Conservation (phyloP, 2,888 invertebrate genomes). For the Opisthograptis luteolata region DNA sequence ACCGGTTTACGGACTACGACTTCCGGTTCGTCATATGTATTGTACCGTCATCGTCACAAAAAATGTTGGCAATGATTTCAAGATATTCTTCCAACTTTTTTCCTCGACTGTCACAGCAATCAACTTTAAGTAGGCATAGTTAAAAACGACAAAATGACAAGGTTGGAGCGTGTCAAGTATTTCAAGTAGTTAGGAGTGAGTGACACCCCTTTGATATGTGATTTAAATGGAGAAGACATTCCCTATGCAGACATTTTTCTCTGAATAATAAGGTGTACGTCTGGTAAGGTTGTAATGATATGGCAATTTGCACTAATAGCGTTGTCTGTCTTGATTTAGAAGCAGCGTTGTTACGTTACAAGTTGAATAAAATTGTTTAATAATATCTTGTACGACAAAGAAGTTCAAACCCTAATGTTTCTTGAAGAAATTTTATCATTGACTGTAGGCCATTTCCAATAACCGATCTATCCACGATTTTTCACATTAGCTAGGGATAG, state of each 20-base stretch:
- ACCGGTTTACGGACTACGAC: too few species aligned
- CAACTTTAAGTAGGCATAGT: slow-evolving; percentile 52
- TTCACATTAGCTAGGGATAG: too few species aligned
- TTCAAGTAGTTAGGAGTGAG: slow-evolving; percentile 58
- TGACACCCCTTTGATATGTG: slow-evolving; percentile 69
- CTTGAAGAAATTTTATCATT: too few species aligned
- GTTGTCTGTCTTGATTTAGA: neutral
- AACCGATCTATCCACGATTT: too few species aligned
- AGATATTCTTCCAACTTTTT: slow-evolving; percentile 5
- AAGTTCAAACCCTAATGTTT: too few species aligned
- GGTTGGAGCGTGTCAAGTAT: slow-evolving; percentile 56
- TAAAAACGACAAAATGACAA: slow-evolving; percentile 62
- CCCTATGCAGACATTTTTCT: slow-evolving; percentile 41
- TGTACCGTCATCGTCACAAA: too few species aligned
- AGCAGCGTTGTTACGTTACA: too few species aligned
- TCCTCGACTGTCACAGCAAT: slow-evolving; percentile 40
- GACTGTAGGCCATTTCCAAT: too few species aligned
- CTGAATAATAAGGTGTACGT: slow-evolving; percentile 23
- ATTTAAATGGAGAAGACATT: slow-evolving; percentile 43
- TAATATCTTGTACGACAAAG: too few species aligned
- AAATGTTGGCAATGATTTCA: too few species aligned
- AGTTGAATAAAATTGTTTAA: too few species aligned
- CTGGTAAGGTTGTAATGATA: slow-evolving; percentile 15
- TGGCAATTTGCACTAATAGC: slow-evolving; percentile 2
- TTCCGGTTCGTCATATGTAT: too few species aligned